Percentiles rank a stretch among this genome's conserved stretches.
These are phyloP conservation scores for Enteromius paludinosus DNA, from an alignment of 2,797 vertebrate species.

Conservation along the genomic window DNA sequence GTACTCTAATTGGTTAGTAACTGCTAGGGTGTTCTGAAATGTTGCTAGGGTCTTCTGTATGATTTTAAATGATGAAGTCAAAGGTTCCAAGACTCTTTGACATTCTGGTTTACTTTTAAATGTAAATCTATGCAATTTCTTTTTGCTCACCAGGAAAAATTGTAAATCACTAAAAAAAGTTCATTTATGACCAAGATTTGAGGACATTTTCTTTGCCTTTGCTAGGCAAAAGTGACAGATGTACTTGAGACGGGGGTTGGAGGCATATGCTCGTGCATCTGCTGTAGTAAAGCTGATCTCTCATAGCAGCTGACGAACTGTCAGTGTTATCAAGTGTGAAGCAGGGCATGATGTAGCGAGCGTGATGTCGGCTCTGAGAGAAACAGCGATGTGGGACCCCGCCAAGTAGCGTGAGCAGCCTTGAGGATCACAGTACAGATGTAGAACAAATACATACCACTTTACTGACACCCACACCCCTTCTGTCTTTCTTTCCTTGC, in stretches of 20 bases:
- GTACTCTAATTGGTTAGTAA: background rate
- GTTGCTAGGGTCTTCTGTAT: background rate
- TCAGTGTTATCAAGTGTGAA: conserved; percentile 34
- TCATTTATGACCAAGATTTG: background rate
- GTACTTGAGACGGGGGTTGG: conserved; percentile 8
- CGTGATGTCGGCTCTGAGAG: background rate
- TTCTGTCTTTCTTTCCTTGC: background rate
- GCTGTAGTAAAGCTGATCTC: conserved; percentile 37
- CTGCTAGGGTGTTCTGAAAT: background rate
- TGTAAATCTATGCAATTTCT: background rate
- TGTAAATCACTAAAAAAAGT: background rate
- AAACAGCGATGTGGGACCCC: background rate
- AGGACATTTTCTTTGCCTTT: background rate
- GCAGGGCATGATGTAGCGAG: conserved; percentile 20
- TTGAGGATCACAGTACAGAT: conserved; percentile 25
- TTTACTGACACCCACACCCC: background rate
- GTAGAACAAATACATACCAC: background rate
- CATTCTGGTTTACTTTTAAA: background rate
- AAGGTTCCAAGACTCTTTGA: background rate
- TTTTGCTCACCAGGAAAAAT: background rate
- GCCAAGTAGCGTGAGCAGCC: background rate
- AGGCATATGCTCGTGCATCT: conserved; percentile 40
- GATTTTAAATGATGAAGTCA: background rate
- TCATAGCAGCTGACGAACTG: conserved; percentile 42
- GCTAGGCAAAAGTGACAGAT: conserved; percentile 35